These are phyloP conservation scores for Heteromyza rotundicornis DNA, from an alignment of 2,888 invertebrate genomes.

Conservation along the genomic window DNA sequence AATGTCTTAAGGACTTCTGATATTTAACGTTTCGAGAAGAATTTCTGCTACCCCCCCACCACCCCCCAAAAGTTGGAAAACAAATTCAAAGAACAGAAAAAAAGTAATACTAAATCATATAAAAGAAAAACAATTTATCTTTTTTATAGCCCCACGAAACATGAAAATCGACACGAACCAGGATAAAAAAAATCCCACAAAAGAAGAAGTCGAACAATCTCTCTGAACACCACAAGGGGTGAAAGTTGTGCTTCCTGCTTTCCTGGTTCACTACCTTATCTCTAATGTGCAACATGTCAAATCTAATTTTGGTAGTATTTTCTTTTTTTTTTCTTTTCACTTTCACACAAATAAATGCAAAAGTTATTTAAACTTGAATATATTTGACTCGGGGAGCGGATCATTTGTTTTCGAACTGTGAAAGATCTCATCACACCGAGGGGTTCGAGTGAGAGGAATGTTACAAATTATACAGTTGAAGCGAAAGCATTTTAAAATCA, in stretches of 20 bases:
- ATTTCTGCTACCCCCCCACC: too few relatives aligned
- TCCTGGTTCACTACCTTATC: background rate
- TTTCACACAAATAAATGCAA: too few relatives aligned
- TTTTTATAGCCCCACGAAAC: slow-evolving; percentile 13
- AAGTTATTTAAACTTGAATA: background rate
- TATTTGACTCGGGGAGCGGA: background rate
- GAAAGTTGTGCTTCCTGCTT: background rate
- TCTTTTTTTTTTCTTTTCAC: slow-evolving; percentile 10
- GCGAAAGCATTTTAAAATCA: background rate
- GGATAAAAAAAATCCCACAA: too few relatives aligned
- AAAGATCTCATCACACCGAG: background rate
- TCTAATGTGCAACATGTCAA: slow-evolving; percentile 42
- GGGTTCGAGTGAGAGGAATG: background rate
- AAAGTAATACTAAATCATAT: slow-evolving; percentile 47
- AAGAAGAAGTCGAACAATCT: too few relatives aligned
- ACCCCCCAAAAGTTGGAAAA: too few relatives aligned
- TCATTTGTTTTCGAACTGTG: background rate
- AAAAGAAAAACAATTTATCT: slow-evolving; percentile 53
- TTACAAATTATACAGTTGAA: slow-evolving; percentile 29
- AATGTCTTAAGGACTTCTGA: too few relatives aligned
- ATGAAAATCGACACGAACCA: background rate
- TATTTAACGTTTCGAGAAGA: too few relatives aligned
- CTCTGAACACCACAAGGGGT: background rate
- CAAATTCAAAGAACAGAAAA: background rate
- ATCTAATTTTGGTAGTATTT: slow-evolving; percentile 40